Percentiles rank a stretch among this genome's conserved stretches.
phyloP scores from a whole-genome alignment of 2,113 vertebrate species.

The Festucalex cinctus region DNA sequence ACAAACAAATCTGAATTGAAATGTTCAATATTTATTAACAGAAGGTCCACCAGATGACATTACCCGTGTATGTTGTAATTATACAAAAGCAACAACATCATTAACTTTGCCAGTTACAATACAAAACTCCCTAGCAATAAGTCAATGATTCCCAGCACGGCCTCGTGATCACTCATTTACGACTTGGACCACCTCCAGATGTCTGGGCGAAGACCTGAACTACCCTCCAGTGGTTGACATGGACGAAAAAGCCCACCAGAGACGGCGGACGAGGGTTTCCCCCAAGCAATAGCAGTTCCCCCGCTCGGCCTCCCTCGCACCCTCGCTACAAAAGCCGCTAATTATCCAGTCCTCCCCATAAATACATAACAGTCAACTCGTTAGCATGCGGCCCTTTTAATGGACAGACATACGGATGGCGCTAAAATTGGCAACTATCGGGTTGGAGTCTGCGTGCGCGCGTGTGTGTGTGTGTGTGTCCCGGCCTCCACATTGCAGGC shows the following conservation, averaged over 20 bases:
- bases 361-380: slow-evolving; percentile 32
- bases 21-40: too few species aligned
- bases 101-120: too few species aligned
- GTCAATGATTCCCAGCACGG: too few species aligned
- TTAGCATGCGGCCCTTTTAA: slow-evolving; percentile 46
- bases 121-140: too few species aligned
- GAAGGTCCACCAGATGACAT: too few species aligned
- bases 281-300: slow-evolving; percentile 16
- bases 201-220: neutral
- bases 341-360: slow-evolving; percentile 28
- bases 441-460: neutral
- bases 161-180: too few species aligned
- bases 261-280: neutral
- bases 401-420: neutral
- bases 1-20: too few species aligned
- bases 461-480: neutral
- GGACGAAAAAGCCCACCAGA: slow-evolving; percentile 4
- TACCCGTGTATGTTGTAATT: too few species aligned
- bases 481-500: slow-evolving; percentile 71
- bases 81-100: too few species aligned
- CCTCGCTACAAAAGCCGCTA: slow-evolving; percentile 36
- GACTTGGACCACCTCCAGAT: too few species aligned
- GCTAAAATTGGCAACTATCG: neutral
- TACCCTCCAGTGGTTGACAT: neutral
- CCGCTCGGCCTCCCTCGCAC: slow-evolving; percentile 19